Evolutionary conservation across 2,797 vertebrate species (phyloP), one percentile per base, ranked within the genome.

Genomic region (Lerista edwardsae): DNA sequence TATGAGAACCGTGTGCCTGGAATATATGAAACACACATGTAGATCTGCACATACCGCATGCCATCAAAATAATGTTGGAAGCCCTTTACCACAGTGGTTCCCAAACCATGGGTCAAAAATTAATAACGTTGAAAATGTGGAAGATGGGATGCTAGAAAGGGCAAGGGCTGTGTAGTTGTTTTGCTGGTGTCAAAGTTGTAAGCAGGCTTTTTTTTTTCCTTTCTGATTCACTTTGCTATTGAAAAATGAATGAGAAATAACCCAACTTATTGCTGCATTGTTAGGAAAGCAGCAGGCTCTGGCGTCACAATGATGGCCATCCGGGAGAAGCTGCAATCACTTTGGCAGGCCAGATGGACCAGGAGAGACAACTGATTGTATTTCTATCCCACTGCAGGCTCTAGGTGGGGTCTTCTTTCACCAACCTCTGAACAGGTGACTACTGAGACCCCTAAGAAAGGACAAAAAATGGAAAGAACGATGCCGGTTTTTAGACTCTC

Each of bases 351-450:
- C 79, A 51, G n/a, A 76, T 25, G 69, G 21, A 34, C 77, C 65
- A 14, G 29, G 55, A 55, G 27, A 31, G 9, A 31, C 17, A 62
- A 71, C 61, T 21, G 69, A 61, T 86, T 71, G n/a, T 34, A 34
- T 64, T 64, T 72, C 51, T 82, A 71, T 7, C 31, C 74, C 44
- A 27, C 68, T 69, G 65, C n/a, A 86, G 39, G 21, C n/a, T 67
- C n/a, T 71, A 14, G 31, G 59, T 73, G 41, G 41, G 2, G 6
- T 47, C 59, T 81, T 68, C 5, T 62, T 71, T 71, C 64, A 47
- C 1, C 76, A 65, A 27, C 27, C 39, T 77, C 31, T 62, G 10
- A 61, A 74, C 27, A 23, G 47, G 67, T 80, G 17, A 59, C 39
- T 64, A 39, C 41, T 41, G 71, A 74, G 29, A 68, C 65, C 29